Percentiles rank a stretch among this genome's conserved stretches.
phyloP scores from a whole-genome alignment of 1,140 invertebrate species.

The Bombus superbus region DNA sequence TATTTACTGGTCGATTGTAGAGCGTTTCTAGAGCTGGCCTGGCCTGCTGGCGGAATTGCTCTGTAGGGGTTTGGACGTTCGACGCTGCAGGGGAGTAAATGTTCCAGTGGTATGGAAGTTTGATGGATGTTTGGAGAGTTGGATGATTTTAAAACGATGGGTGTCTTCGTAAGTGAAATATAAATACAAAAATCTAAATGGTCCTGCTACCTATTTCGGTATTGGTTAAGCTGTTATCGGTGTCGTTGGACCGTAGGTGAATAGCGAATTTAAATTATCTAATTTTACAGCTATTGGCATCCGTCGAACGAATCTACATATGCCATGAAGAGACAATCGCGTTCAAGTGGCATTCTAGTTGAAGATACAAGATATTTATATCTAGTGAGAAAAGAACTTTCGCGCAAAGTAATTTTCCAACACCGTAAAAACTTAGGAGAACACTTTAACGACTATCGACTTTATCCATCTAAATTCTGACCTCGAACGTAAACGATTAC shows the following conservation, averaged over 20 bases:
- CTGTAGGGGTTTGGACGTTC: background rate
- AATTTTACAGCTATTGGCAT: too few species aligned
- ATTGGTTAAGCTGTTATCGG: background rate
- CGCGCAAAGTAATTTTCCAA: background rate
- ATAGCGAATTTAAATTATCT: too few species aligned
- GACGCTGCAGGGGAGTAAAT: background rate
- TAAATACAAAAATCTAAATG: background rate
- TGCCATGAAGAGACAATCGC: too few species aligned
- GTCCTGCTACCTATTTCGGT: background rate
- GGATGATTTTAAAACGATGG: background rate
- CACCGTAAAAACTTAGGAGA: too few species aligned
- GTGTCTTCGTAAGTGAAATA: background rate
- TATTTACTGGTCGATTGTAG: background rate
- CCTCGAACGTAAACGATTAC: background rate
- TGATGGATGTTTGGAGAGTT: background rate
- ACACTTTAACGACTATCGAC: background rate
- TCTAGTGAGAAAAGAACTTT: too few species aligned
- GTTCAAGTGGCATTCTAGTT: too few species aligned
- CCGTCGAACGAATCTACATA: too few species aligned
- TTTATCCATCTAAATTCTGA: background rate
- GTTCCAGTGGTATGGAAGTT: background rate
- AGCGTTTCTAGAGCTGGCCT: background rate
- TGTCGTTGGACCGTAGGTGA: background rate
- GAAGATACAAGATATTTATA: too few species aligned
- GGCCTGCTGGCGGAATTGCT: background rate